These are phyloP conservation scores for Conistra vaccinii DNA, from an alignment of 2,888 invertebrate species.

Conservation along the genomic window DNA sequence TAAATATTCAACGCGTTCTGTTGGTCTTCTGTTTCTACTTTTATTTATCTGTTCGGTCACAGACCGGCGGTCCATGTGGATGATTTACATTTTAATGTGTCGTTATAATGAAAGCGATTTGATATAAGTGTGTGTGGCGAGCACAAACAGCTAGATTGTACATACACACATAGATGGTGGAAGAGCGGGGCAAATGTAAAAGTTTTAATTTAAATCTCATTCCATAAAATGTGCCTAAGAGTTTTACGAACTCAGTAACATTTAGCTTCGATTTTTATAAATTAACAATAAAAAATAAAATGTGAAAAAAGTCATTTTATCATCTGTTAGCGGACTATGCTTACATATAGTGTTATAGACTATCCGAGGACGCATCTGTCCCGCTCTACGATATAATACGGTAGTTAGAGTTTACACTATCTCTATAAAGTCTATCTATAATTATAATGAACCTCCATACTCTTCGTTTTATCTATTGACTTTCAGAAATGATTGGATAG, in stretches of 20 bases:
- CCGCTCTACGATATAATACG: slow-evolving; percentile 79
- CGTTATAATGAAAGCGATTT: slow-evolving; percentile 64
- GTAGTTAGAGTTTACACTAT: slow-evolving; percentile 81
- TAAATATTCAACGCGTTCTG: slow-evolving; percentile 74
- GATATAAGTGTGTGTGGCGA: slow-evolving; percentile 71
- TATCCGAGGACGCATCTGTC: slow-evolving; percentile 76
- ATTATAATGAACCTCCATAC: slow-evolving; percentile 60
- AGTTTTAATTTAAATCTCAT: slow-evolving; percentile 73
- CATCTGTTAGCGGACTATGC: slow-evolving; percentile 63
- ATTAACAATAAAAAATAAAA: slow-evolving; percentile 55
- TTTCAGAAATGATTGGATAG: slow-evolving; percentile 54
- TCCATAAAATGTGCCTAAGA: slow-evolving; percentile 87
- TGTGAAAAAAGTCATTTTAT: slow-evolving; percentile 49
- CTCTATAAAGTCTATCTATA: slow-evolving; percentile 70
- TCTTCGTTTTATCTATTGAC: slow-evolving; percentile 54
- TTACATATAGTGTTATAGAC: slow-evolving; percentile 62
- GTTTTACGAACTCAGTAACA: slow-evolving; percentile 80
- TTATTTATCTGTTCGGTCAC: slow-evolving; percentile 52
- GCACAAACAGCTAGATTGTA: slow-evolving; percentile 79
- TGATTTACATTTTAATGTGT: slow-evolving; percentile 65
- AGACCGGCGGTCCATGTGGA: slow-evolving; percentile 57
- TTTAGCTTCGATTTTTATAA: slow-evolving; percentile 79
- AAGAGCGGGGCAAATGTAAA: slow-evolving; percentile 83
- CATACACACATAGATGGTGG: slow-evolving; percentile 74
- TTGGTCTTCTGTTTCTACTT: slow-evolving; percentile 47